A percentile compares a stretch with the other conserved stretches of the same genome.
Evolutionary conservation across 2,113 vertebrate species (phyloP).

Genomic region (Eubucco bourcierii): DNA sequence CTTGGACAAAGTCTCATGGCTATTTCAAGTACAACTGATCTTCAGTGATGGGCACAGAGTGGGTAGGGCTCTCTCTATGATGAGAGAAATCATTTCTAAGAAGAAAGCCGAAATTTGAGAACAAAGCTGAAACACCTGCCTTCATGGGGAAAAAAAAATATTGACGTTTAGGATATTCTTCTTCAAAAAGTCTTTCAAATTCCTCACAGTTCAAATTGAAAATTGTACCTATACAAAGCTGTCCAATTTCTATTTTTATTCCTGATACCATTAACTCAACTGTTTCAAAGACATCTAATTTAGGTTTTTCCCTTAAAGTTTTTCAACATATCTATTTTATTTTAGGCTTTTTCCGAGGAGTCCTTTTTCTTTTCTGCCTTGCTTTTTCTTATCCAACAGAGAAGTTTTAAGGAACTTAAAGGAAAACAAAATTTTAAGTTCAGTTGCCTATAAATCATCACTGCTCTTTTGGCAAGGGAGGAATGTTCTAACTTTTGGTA

Average conservation of each 20-base stretch:
- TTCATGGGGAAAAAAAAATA: neutral
- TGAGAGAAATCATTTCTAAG: neutral
- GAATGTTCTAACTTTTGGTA: conserved; percentile 12
- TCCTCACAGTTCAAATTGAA: conserved; percentile 24
- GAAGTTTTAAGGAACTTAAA: conserved; percentile 58
- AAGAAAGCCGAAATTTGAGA: neutral
- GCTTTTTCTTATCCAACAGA: neutral
- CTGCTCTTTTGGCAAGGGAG: conserved; percentile 6
- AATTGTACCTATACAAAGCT: conserved; percentile 39
- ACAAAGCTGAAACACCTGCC: neutral
- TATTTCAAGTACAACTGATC: neutral
- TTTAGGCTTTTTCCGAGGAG: conserved; percentile 57
- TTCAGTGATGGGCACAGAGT: neutral
- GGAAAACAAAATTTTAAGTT: conserved; percentile 52
- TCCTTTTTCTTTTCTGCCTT: conserved; percentile 57
- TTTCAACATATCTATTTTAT: conserved; percentile 43
- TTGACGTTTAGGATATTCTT: neutral
- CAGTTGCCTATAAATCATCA: conserved; percentile 32
- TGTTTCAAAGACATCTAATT: conserved; percentile 62
- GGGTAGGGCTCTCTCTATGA: neutral
- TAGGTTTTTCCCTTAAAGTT: conserved; percentile 64
- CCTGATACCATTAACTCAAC: conserved; percentile 51
- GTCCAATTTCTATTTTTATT: conserved; percentile 30
- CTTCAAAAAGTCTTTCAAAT: neutral
- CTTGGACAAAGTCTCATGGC: neutral